phyloP scores from a whole-genome alignment of 2,888 invertebrate genomes.

The Perizoma affinitatum region DNA sequence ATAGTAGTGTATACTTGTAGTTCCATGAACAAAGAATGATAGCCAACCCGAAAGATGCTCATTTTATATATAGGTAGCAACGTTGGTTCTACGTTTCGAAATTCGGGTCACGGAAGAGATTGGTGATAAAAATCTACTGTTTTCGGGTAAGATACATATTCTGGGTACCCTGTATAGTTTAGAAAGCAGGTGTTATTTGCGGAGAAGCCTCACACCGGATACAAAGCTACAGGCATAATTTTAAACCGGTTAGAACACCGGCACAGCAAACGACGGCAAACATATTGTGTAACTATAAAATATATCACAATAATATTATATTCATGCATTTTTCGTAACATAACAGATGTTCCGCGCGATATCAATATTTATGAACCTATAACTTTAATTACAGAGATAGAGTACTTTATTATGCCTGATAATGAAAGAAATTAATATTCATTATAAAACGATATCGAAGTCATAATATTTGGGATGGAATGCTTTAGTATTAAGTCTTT shows the following conservation, averaged over 20 bases:
- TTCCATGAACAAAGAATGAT: too few relatives aligned
- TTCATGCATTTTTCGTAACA: constrained; percentile 45
- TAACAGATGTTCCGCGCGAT: constrained; percentile 60
- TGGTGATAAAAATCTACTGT: too few relatives aligned
- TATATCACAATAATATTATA: constrained; percentile 32
- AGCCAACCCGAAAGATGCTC: too few relatives aligned
- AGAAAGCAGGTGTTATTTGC: constrained; percentile 68
- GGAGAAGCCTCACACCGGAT: constrained; percentile 64
- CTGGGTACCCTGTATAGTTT: constrained; percentile 21
- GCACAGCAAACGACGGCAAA: constrained; percentile 33
- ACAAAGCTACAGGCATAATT: constrained; percentile 68
- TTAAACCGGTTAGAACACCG: constrained; percentile 62
- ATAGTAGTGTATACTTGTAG: too few relatives aligned
- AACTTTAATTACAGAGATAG: constrained; percentile 18
- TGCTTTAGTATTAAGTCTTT: too few relatives aligned
- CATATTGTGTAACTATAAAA: constrained; percentile 39
- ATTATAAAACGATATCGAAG: too few relatives aligned
- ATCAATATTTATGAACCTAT: constrained; percentile 57
- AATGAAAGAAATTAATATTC: neutral
- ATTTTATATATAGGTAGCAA: too few relatives aligned
- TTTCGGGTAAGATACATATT: too few relatives aligned
- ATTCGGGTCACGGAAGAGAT: too few relatives aligned
- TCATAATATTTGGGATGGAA: too few relatives aligned
- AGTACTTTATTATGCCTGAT: neutral
- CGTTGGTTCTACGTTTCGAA: too few relatives aligned